phyloP scores from a whole-genome alignment of 2,113 vertebrate genomes.

The Cynocephalus volans region DNA sequence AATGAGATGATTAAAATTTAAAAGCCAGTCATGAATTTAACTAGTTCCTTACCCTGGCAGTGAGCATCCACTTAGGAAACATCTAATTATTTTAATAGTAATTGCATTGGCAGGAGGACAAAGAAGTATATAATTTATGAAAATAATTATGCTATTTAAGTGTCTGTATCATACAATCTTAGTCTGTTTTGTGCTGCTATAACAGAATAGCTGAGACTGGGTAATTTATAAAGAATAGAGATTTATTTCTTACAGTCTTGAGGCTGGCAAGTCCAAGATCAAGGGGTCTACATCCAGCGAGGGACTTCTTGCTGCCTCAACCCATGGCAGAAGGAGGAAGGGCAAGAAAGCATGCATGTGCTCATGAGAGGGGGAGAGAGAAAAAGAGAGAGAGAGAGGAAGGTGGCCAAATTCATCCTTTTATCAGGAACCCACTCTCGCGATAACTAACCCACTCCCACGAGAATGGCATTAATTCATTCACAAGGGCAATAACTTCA shows the following conservation, averaged over 20 bases:
- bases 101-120: conserved; percentile 53
- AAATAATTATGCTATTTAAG: conserved; percentile 32
- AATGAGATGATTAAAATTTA: conserved; percentile 73
- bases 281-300: not conserved
- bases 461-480: not conserved
- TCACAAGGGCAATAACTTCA: not conserved
- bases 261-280: not conserved
- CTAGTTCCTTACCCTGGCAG: conserved; percentile 44
- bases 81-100: conserved; percentile 73
- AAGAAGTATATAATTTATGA: conserved; percentile 58
- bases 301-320: not conserved
- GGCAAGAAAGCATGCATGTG: not conserved
- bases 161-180: conserved; percentile 7
- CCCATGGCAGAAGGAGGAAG: not conserved
- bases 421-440: not conserved
- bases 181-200: not conserved
- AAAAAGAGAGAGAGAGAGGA: not conserved
- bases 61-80: conserved; percentile 72
- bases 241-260: not conserved
- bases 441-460: not conserved
- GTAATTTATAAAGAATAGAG: not conserved
- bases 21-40: conserved; percentile 72
- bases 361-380: not conserved
- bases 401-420: not conserved
- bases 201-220: not conserved